Base-by-base conservation (phyloP, 2,888 invertebrate genomes). In the Hartigia nigra region DNA sequence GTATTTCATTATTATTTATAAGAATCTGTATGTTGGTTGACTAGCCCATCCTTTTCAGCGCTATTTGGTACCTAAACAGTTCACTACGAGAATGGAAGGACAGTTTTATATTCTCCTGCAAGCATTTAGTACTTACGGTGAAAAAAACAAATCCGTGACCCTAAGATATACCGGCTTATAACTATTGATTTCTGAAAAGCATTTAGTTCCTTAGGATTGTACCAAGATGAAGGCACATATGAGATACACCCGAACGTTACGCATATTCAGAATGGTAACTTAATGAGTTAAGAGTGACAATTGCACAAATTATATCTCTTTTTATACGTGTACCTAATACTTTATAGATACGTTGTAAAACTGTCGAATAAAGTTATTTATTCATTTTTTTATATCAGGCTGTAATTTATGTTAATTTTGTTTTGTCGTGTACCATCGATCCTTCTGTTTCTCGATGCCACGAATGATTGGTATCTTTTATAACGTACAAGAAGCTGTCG, bases 321-420 rank as follows among this genome's bases (percentile, higher is more conserved):
- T 77, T 83, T 80, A 69, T 80, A 76, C 31, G 80, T 77, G 78
- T 86, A 85, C 76, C 82, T 81, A 79, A 83, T 84, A 80, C 11
- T 78, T 72, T 80, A 74, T 81, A 76, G 74, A 72, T 78, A 82
- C 82, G 75, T 88, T 82, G 79, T 74, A 77, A 81, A 82, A 81
- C 78, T 85, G 82, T 81, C 82, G 77, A 88, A 88, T 87, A 88
- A 88, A 88, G 79, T 79, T 86, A 88, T 87, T 88, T 87, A 89
- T 88, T 88, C 83, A 81, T 81, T 81, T 76, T 76, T 78, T 9
- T 35, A 36, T 76, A 23, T 55, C 23, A 9, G 23, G 2, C 23
- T 55, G 2, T 14, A 23, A 9, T 55, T 39, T 55, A 55, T 23
- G 23, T 23, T 23, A 23, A 9, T 55, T 23, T 23, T 23, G 2